Percentiles rank a stretch among this genome's conserved stretches.
These are phyloP conservation scores for Yponomeuta plumbellus DNA, from an alignment of 2,888 invertebrate genomes.

Conservation along the genomic window DNA sequence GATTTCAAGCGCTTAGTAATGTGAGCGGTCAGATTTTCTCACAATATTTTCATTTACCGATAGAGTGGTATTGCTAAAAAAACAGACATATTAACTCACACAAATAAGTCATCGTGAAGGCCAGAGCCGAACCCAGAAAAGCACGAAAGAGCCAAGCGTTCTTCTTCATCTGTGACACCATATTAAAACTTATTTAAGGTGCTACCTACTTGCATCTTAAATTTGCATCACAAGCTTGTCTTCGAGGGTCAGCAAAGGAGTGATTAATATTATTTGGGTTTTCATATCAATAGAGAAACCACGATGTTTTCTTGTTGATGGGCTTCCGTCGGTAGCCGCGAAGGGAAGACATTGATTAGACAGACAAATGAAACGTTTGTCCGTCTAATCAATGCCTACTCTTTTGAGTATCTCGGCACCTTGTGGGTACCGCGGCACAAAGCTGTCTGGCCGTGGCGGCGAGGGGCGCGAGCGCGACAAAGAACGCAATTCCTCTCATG, in stretches of 20 bases:
- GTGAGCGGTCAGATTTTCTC: too few species aligned
- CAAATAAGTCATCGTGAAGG: too few species aligned
- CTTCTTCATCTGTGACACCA: too few species aligned
- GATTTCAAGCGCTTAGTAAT: too few species aligned
- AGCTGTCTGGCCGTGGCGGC: slow-evolving; percentile 2
- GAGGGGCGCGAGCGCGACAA: slow-evolving; percentile 51
- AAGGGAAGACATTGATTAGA: slow-evolving; percentile 8
- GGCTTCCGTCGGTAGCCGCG: neutral
- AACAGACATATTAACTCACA: too few species aligned
- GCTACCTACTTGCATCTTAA: neutral
- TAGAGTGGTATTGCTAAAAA: too few species aligned
- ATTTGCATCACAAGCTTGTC: neutral
- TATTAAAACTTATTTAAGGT: neutral
- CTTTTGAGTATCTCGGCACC: neutral
- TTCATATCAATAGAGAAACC: slow-evolving; percentile 2
- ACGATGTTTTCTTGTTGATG: slow-evolving; percentile 7
- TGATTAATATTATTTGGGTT: slow-evolving; percentile 2
- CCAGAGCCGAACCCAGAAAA: too few species aligned
- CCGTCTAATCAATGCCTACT: neutral
- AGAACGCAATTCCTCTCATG: slow-evolving; percentile 35
- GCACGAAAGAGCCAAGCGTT: too few species aligned
- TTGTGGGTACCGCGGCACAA: slow-evolving; percentile 12
- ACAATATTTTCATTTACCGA: too few species aligned
- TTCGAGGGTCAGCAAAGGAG: neutral
- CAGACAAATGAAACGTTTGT: slow-evolving; percentile 1